Conservation (phyloP, 2,888 invertebrate genomes). For the Lapara coniferarum region DNA sequence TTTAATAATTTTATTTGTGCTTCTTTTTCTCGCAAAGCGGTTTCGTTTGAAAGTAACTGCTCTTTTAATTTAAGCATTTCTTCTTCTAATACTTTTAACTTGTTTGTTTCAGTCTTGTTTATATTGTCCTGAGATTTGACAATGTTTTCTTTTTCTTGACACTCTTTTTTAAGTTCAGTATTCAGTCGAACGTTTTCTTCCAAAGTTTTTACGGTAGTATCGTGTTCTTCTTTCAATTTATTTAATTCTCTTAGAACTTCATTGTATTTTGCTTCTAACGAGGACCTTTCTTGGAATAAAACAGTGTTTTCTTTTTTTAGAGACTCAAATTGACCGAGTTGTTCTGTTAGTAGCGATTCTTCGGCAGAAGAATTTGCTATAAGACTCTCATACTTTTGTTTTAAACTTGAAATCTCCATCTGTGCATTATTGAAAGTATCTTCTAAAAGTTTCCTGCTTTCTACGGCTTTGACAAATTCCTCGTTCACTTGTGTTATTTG, state of each 20-base stretch:
- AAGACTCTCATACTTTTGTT: conserved; percentile 73
- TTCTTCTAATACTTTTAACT: conserved; percentile 56
- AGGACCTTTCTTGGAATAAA: conserved; percentile 64
- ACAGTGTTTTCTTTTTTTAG: conserved; percentile 63
- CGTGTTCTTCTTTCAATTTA: conserved; percentile 58
- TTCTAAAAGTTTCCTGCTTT: conserved; percentile 75
- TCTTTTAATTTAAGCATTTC: conserved; percentile 60
- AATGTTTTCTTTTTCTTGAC: conserved; percentile 64
- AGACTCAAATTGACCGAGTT: conserved; percentile 64
- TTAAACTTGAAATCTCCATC: conserved; percentile 64
- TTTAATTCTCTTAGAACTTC: conserved; percentile 56
- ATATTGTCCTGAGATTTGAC: conserved; percentile 63
- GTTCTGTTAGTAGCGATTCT: conserved; percentile 70
- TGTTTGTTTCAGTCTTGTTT: conserved; percentile 55
- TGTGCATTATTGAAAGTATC: conserved; percentile 69
- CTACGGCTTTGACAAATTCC: conserved; percentile 65
- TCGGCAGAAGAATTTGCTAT: conserved; percentile 71
- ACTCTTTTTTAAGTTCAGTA: conserved; percentile 53
- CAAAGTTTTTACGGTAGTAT: conserved; percentile 54
- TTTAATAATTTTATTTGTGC: conserved; percentile 56
- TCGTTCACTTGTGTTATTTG: conserved; percentile 70
- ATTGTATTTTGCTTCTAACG: conserved; percentile 59
- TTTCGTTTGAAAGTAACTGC: conserved; percentile 56
- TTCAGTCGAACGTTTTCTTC: conserved; percentile 53
- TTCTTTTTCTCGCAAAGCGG: conserved; percentile 60